Evolutionary conservation across 2,797 vertebrate species (phyloP), one percentile per base, ranked within the genome.

Genomic region (Ptychadena robeensis): DNA sequence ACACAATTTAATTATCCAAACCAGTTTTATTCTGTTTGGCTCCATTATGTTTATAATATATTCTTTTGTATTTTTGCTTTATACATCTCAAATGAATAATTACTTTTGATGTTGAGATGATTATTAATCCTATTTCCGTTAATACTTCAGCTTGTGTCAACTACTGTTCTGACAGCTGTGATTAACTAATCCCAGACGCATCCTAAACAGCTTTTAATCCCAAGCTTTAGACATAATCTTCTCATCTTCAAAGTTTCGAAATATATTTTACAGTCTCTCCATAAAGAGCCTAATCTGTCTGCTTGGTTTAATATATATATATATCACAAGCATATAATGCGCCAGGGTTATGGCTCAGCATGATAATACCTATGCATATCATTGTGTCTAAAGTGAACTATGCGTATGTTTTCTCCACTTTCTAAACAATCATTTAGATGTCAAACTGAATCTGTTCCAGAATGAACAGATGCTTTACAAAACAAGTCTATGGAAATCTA

Each of bases 141-240:
- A 68, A 37, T 76, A 76, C 69, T 44, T n/a, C 27, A 63, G 38
- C 40, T 37, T 40, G 35, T 70, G 73, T 38, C 73, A 76, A 27
- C 37, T 69, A 63, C 22, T 75, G 14, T 61, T 59, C 11, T 71
- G 73, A 77, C 34, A 77, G n/a, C 10, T 57, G n/a, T 65, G 18
- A 82, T 44, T 76, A 69, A 77, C 37, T 76, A 71, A 82, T 76
- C 81, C 81, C 38, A 44, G 22, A 77, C 37, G 38, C 57, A 70
- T 70, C 35, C 35, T 59, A 77, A 76, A 82, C 31, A 53, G 12
- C 5, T 40, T 70, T 34, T 82, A 82, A 82, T 82, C 73, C 66
- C 57, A 25, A 9, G 66, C 48, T 75, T 71, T 32, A 69, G 35
- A 31, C 9, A 70, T 75, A 57, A 76, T 15, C 32, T 32, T 18